These are phyloP conservation scores for Eupithecia pulchellata DNA, from an alignment of 2,888 invertebrate genomes.

Conservation along the genomic window DNA sequence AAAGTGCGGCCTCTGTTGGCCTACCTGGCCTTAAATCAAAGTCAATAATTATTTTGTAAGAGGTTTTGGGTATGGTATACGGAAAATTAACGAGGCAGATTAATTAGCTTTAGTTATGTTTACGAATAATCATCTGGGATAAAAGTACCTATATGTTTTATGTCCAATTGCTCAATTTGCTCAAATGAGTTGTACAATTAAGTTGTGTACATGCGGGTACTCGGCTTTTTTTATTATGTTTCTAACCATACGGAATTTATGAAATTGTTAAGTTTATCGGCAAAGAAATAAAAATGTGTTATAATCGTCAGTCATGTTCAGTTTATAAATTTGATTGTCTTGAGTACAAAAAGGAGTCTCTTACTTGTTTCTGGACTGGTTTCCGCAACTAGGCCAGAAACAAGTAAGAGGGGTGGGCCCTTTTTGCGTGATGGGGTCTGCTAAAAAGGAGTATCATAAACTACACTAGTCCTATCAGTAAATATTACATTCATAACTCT, in stretches of 20 bases:
- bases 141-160: not conserved
- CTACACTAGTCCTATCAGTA: not conserved
- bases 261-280: not conserved
- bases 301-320: not conserved
- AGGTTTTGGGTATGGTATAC: constrained; percentile 1
- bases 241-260: not conserved
- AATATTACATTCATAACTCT: not conserved
- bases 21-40: too few species aligned
- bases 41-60: not conserved
- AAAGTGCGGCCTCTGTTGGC: too few species aligned
- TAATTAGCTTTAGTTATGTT: not conserved
- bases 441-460: not conserved
- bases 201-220: too few species aligned
- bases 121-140: not conserved
- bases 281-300: not conserved
- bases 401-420: too few species aligned
- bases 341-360: not conserved
- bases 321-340: not conserved
- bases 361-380: too few species aligned
- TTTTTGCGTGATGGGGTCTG: too few species aligned
- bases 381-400: too few species aligned
- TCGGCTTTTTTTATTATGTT: too few species aligned
- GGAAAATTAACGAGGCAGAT: not conserved
- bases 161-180: too few species aligned
- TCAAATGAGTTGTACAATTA: too few species aligned